Base-by-base conservation (phyloP, 64 coral and sea anemone species). In the Montipora capricornis region DNA sequence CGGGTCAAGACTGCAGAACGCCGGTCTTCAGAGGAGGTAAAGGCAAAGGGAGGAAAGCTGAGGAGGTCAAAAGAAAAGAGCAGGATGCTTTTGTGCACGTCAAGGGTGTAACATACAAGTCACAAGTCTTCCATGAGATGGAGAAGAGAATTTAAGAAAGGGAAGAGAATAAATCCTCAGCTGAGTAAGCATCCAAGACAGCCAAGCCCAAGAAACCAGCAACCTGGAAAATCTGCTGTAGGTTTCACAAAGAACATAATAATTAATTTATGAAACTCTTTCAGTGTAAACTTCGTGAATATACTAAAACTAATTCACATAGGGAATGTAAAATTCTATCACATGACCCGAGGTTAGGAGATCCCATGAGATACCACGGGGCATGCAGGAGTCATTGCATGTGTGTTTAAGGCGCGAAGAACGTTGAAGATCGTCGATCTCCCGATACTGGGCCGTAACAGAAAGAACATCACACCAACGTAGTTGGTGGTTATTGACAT, bases 361-460 rank as follows among this genome's bases (percentile, higher is more conserved):
- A 83, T 83, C 80, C 80, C 80, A 83, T 83, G 80, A 83, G 80
- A 83, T 62, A 82, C 49, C 79, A 82, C 80, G 61, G 62, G 20
- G 6, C 80, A 83, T 1, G 55, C 53, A 53, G 20, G 52, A 83
- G 51, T 77, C 70, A 88, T 88, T 88, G 69, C 86, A 76, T 48
- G 6, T 62, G 74, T 61, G 86, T 45, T 76, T 88, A 20, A 19
- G 0, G 20, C 11, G 74, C 49, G 20, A 88, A 50, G 3, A 74
- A 50, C 73, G 52, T 46, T 17, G 19, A 16, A 7, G 62, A 49
- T 88, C 52, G 5, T 22, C 86, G 49, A 88, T 8, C 17, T 57
- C 69, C 11, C 6, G 86, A 88, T 11, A 57, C 13, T 61, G 26
- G 86, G 70, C 86, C 19, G 2, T 44, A 88, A 49, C 24, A 88